Base-by-base conservation (phyloP, 2,888 invertebrate genomes). In the Zygogramma bicolorata region DNA sequence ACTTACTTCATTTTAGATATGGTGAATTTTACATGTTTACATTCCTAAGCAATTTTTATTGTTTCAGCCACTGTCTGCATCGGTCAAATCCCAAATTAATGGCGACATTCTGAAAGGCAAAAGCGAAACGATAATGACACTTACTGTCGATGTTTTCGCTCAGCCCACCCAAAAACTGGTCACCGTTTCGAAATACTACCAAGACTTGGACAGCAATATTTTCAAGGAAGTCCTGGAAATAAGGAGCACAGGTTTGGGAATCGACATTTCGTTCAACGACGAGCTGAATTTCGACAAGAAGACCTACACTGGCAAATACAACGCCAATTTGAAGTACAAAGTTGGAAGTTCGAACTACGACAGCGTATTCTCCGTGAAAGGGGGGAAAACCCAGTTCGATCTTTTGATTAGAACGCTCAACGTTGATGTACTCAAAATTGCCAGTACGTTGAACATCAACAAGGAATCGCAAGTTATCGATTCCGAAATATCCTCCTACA, bases 61-160 rank as follows among this genome's bases (percentile, higher is more conserved):
- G 15, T 29, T 59, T 15, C 72, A 81, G 81, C 75, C 81, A 1
- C 69, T 82, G 15, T 59, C 74, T 1, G 70, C 69, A 15, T 75
- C 79, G 3, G 31, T 78, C 49, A 77, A 75, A 38, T 76, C 80
- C 7, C 73, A 71, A 8, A 20, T 60, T 10, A 69, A 79, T 4
- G 74, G 77, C 1, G 68, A 77, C n/a, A n/a, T n/a, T 6, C 5
- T 42, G 1, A 74, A 68, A 1, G 82, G 90, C 15, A 88, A 86
- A 18, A 89, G 89, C 29, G 87, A 87, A 68, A 84, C 86, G 0
- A 87, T 89, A 27, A 85, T 87, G 0, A 81, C 84, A 0, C 82
- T 86, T 4, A 87, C 89, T 18, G 82, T 92, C 1, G 93, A 93
- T 79, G 83, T 93, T 2, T 92, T 93, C 81, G 88, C 88, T 5